Evolutionary conservation across 2,888 invertebrate species (phyloP).

Genomic region (Synergus itoensis): DNA sequence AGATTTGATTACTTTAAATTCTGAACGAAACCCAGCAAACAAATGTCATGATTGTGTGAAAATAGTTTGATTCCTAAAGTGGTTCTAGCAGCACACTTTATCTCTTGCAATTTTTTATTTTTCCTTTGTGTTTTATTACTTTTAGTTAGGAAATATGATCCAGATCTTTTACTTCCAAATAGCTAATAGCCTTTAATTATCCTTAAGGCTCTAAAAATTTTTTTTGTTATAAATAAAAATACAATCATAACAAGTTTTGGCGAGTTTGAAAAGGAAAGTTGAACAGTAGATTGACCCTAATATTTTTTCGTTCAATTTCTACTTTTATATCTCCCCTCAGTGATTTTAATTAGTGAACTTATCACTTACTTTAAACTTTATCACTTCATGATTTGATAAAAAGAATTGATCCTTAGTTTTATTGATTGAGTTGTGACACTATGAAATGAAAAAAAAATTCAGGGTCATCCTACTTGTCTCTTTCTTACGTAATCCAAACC

Average conservation of each 20-base stretch:
- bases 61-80: not conserved
- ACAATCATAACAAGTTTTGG: slow-evolving; percentile 1
- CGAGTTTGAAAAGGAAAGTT: not conserved
- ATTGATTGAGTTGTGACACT: not conserved
- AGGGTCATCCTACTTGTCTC: not conserved
- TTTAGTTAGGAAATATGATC: not conserved
- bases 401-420: not conserved
- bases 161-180: not conserved
- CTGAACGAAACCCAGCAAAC: not conserved
- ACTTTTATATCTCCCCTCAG: not conserved
- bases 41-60: slow-evolving; percentile 9
- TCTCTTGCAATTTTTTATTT: not conserved
- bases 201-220: not conserved
- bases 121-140: not conserved
- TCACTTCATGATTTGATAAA: not conserved
- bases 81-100: not conserved
- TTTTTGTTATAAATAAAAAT: not conserved
- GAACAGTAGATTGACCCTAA: not conserved
- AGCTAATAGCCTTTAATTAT: not conserved
- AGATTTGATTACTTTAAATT: not conserved
- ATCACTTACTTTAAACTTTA: no score
- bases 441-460: not conserved
- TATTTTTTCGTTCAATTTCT: not conserved
- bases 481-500: not conserved
- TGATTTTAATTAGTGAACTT: no score